Evolutionary conservation across 2,797 vertebrate species (phyloP).

Genomic region (Euthynnus affinis): DNA sequence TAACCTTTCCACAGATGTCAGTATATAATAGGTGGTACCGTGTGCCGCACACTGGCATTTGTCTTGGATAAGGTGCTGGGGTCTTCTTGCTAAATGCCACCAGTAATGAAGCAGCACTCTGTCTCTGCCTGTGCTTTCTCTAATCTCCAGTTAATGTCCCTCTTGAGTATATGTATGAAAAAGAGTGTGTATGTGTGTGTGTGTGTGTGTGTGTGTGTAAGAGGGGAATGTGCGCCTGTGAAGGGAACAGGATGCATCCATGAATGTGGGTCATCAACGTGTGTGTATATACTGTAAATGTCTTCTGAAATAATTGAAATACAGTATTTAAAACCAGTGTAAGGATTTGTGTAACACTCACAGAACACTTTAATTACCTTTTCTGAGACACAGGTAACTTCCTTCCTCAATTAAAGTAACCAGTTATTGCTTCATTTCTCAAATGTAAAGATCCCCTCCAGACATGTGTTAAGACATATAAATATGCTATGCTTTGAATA

Average conservation of each 20-base stretch:
- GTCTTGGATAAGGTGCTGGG: constrained; percentile 77
- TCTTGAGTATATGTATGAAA: constrained; percentile 39
- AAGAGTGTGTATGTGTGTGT: constrained; percentile 10
- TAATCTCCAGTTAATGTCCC: constrained; percentile 71
- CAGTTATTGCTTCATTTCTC: background rate
- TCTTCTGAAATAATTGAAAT: constrained; percentile 1
- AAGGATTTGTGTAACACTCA: background rate
- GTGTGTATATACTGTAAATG: background rate
- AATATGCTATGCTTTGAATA: too few species aligned
- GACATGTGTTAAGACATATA: too few species aligned
- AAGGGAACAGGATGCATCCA: constrained; percentile 1
- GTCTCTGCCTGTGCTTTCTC: constrained; percentile 60
- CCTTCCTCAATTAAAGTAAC: background rate
- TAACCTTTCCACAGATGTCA: constrained; percentile 81
- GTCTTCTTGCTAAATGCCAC: constrained; percentile 82
- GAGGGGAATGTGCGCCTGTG: background rate
- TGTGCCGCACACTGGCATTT: constrained; percentile 78
- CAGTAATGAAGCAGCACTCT: constrained; percentile 80
- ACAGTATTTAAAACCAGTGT: too few species aligned
- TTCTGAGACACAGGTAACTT: background rate
- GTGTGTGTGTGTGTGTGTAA: constrained; percentile 1
- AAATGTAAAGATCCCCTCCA: background rate
- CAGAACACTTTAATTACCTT: background rate
- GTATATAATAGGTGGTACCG: constrained; percentile 74
- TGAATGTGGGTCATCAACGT: constrained; percentile 27